phyloP scores from a whole-genome alignment of 2,797 vertebrate species.

The Epinephelus malabaricus region DNA sequence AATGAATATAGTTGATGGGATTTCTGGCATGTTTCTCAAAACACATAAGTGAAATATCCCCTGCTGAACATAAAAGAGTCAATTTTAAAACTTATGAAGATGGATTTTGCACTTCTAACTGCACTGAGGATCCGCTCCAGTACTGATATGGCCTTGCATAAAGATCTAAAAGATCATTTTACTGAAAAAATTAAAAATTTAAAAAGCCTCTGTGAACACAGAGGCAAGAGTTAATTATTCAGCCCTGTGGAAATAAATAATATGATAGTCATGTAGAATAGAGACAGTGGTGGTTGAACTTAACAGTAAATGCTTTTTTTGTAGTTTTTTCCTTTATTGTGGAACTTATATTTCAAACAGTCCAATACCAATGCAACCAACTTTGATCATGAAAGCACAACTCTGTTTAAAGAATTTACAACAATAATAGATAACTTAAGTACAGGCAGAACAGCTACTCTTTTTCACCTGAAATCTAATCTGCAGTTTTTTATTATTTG shows the following conservation, averaged over 20 bases:
- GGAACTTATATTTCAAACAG: slow-evolving; percentile 9
- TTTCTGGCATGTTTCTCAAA: slow-evolving; percentile 35
- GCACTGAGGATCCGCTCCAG: background rate
- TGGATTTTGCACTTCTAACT: slow-evolving; percentile 20
- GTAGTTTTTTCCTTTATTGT: background rate
- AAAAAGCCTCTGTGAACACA: slow-evolving; percentile 19
- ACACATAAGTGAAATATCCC: background rate
- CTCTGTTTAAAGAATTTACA: background rate
- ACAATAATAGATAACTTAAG: background rate
- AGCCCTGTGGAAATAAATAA: slow-evolving; percentile 10
- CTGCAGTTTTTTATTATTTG: background rate
- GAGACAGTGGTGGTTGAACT: slow-evolving; percentile 8
- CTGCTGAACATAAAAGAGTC: slow-evolving; percentile 26
- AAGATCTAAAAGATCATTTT: slow-evolving; percentile 27
- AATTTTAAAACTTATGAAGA: slow-evolving; percentile 28
- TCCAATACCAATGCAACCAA: background rate
- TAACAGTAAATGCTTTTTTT: background rate
- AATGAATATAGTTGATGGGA: slow-evolving; percentile 23
- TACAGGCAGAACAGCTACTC: background rate
- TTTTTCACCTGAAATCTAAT: background rate
- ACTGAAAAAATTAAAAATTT: background rate
- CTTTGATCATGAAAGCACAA: background rate
- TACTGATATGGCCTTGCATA: background rate
- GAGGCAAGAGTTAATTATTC: slow-evolving; percentile 12
- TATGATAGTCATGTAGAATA: slow-evolving; percentile 6